Percentiles rank a stretch among this genome's conserved stretches.
Conservation (phyloP, 2,888 invertebrate genomes). For the Sipha maydis region DNA sequence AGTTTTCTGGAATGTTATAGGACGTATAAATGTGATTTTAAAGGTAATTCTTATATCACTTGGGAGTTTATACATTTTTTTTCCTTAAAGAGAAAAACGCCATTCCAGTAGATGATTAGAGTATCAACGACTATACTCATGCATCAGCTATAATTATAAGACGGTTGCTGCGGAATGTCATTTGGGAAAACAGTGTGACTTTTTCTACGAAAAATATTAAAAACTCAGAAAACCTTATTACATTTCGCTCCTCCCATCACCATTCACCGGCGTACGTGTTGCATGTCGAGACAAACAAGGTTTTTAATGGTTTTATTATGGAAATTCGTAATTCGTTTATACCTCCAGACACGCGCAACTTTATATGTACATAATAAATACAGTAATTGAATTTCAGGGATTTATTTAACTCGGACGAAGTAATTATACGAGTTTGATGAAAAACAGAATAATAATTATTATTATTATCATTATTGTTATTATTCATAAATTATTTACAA, state of each 20-base stretch:
- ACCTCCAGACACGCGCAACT: not conserved
- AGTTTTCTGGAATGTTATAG: too few species aligned
- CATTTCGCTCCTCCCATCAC: not conserved
- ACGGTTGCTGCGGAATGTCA: too few species aligned
- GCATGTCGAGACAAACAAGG: not conserved
- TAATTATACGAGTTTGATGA: not conserved
- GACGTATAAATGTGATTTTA: too few species aligned
- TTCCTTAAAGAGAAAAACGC: too few species aligned
- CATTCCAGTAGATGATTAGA: too few species aligned
- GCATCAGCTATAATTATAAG: too few species aligned
- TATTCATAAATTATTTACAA: too few species aligned
- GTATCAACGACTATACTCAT: too few species aligned
- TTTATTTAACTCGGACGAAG: not conserved
- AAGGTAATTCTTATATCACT: too few species aligned
- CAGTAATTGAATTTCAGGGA: slow-evolving; percentile 7
- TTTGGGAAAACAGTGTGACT: not conserved
- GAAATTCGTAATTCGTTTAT: slow-evolving; percentile 17
- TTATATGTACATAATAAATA: not conserved
- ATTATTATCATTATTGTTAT: too few species aligned
- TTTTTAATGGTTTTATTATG: not conserved
- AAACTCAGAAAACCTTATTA: not conserved
- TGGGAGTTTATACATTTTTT: too few species aligned
- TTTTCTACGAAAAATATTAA: not conserved
- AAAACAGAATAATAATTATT: too few species aligned
- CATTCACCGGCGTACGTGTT: not conserved